phyloP scores from a whole-genome alignment of 2,113 vertebrate species.

The Drymodes brunneopygia region DNA sequence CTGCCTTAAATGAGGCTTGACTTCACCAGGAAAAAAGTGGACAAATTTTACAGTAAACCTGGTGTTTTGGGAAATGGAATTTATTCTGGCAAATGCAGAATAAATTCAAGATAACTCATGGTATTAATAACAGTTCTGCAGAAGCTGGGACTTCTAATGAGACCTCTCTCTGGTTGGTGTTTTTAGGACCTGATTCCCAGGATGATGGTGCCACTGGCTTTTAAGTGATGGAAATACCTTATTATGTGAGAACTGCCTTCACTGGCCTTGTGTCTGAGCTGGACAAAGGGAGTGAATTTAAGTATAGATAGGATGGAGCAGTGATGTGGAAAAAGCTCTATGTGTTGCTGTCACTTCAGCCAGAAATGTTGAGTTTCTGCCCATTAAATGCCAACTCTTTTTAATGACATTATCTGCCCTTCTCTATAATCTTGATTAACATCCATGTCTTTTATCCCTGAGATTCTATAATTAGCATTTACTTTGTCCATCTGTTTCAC shows the following conservation, averaged over 20 bases:
- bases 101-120: neutral
- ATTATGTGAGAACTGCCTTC: neutral
- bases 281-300: neutral
- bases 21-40: neutral
- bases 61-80: neutral
- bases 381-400: neutral
- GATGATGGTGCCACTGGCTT: neutral
- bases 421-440: neutral
- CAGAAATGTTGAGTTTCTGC: neutral
- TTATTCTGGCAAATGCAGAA: neutral
- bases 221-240: neutral
- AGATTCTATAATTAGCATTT: neutral
- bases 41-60: neutral
- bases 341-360: neutral
- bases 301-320: neutral
- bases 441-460: neutral
- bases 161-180: neutral
- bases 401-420: neutral
- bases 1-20: neutral
- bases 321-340: neutral
- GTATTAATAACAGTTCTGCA: neutral
- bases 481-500: slow-evolving; percentile 9
- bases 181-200: neutral
- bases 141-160: neutral
- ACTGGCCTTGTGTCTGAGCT: neutral